Evolutionary conservation across 2,888 invertebrate species (phyloP).

Genomic region (Phymatocera aterrima): DNA sequence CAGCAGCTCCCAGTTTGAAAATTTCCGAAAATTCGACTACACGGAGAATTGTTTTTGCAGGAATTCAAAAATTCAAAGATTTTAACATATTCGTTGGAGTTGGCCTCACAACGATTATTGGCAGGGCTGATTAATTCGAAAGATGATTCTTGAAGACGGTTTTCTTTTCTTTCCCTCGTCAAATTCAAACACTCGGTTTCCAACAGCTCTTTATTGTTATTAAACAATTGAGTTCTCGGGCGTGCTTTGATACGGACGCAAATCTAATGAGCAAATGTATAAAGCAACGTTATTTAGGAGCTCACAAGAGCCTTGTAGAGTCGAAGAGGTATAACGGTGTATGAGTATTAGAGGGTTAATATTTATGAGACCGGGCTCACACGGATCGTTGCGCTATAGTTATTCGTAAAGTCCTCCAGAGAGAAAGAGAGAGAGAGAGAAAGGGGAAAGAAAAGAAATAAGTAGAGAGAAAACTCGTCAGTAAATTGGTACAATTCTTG

Average conservation of each 20-base stretch:
- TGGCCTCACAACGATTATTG: no score
- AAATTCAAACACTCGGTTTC: background rate
- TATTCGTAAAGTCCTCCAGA: background rate
- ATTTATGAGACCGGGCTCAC: background rate
- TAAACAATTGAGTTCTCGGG: background rate
- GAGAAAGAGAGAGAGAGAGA: background rate
- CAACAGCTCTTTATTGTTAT: background rate
- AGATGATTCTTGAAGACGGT: background rate
- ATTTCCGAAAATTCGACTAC: background rate
- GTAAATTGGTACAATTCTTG: background rate
- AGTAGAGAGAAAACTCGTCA: background rate
- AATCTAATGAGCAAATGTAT: background rate
- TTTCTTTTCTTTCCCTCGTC: no score
- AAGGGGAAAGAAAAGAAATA: background rate
- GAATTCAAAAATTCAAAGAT: no score
- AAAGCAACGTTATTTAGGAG: background rate
- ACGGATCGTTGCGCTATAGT: background rate
- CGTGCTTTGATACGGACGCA: background rate
- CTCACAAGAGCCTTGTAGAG: background rate
- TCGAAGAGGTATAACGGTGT: background rate
- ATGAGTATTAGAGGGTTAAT: background rate
- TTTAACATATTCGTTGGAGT: no score
- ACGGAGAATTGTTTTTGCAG: background rate
- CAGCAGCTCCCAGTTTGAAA: background rate
- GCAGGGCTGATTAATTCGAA: background rate